Evolutionary conservation across 2,113 vertebrate genomes (phyloP).

Genomic region (Pterocles burchelli): DNA sequence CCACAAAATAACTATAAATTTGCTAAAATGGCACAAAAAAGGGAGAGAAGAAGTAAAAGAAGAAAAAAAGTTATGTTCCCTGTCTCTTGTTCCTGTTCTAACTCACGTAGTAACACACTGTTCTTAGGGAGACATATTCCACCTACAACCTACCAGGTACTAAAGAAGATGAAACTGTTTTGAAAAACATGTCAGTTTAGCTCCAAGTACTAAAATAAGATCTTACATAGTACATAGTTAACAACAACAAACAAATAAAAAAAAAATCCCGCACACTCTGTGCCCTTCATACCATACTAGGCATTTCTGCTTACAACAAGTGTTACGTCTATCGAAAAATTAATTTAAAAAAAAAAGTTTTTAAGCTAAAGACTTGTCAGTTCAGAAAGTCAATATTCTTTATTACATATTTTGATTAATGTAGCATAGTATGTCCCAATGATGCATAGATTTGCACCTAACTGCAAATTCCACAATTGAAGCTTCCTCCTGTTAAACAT

Average conservation of each 20-base stretch:
- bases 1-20: background rate
- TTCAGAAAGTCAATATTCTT: background rate
- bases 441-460: background rate
- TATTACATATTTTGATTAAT: background rate
- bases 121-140: background rate
- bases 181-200: background rate
- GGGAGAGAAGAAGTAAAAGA: background rate
- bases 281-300: background rate
- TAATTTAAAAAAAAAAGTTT: background rate
- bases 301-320: background rate
- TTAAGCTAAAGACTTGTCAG: background rate
- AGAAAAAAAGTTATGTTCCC: background rate
- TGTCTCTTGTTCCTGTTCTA: background rate
- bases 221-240: background rate
- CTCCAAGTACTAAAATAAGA: background rate
- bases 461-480: background rate
- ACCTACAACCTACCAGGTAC: background rate
- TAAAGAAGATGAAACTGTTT: background rate
- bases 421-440: background rate
- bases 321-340: fast-evolving
- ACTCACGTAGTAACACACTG: fast-evolving
- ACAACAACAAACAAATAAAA: background rate
- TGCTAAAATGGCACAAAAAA: background rate
- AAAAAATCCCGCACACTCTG: fast-evolving
- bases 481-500: background rate